Evolutionary conservation across 1,140 invertebrate genomes (phyloP).

Genomic region (Euura saliciscinereae): DNA sequence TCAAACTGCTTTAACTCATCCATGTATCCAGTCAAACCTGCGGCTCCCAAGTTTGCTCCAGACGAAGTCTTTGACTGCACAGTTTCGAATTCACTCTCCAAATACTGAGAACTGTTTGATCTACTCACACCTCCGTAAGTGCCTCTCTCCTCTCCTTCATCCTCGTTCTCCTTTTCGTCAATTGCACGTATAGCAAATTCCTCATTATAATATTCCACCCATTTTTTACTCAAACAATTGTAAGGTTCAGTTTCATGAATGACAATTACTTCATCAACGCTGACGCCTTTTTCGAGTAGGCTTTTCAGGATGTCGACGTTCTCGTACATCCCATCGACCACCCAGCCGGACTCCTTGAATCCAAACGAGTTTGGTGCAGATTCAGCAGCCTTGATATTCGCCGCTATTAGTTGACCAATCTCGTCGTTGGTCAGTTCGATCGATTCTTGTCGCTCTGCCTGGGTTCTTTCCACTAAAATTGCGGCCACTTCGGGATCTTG

Average conservation of each 20-base stretch:
- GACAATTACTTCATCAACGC: slow-evolving; percentile 61
- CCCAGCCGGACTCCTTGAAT: slow-evolving; percentile 58
- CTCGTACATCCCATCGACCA: slow-evolving; percentile 63
- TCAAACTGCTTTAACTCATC: slow-evolving; percentile 17
- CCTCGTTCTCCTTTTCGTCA: neutral
- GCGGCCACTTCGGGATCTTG: slow-evolving; percentile 22
- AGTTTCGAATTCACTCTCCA: neutral
- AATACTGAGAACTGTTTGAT: neutral
- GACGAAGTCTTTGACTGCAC: neutral
- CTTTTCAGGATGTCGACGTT: slow-evolving; percentile 56
- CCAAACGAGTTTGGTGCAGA: slow-evolving; percentile 40
- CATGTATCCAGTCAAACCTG: slow-evolving; percentile 10
- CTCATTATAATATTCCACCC: slow-evolving; percentile 8
- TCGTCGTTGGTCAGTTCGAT: slow-evolving; percentile 40
- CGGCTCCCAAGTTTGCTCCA: neutral
- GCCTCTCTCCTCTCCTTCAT: neutral
- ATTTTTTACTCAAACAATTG: slow-evolving; percentile 26
- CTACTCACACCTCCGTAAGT: slow-evolving; percentile 10
- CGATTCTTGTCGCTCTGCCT: slow-evolving; percentile 11
- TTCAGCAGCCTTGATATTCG: slow-evolving; percentile 38
- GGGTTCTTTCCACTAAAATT: slow-evolving; percentile 19
- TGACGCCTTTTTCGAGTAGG: slow-evolving; percentile 50
- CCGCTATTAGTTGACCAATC: slow-evolving; percentile 50
- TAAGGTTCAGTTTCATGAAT: slow-evolving; percentile 55
- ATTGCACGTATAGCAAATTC: neutral